Evolutionary conservation across 1,140 invertebrate genomes (phyloP), one percentile per base, ranked within the genome.

Genomic region (Leptoteleia sp.): DNA sequence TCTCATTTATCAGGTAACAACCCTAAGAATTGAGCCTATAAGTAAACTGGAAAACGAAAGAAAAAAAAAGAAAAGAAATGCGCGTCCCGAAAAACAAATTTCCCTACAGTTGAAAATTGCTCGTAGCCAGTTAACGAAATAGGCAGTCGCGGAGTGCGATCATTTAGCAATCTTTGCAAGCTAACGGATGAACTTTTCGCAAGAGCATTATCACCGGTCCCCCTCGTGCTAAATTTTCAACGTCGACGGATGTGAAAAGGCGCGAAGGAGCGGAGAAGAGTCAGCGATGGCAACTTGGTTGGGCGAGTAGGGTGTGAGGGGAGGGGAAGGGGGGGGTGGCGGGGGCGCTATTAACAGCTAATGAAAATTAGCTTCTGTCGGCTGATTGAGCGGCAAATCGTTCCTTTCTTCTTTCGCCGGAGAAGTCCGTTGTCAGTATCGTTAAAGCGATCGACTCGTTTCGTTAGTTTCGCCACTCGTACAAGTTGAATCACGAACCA

Each of bases 351-450:
- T 89, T 89, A 90, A 87, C 86, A 86, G 83, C 84, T 90, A 90
- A 89, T 89, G 88, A 90, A 90, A 90, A 90, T 90, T 90, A 89
- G 88, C 88, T 88, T 88, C 86, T 83, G 84, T 89, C 85, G 81
- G 72, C 84, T 90, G 88, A 90, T 90, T 89, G 87, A 89, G 85
- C 87, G 85, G 83, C 87, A 87, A 90, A 90, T 90, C 84, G 85
- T 86, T 88, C 87, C 87, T 87, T 88, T 88, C 87, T 88, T 87
- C 81, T 87, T 86, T 84, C 82, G 79, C 25, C 37, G 78, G 84
- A 85, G 79, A 83, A 85, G 80, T 83, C 81, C 68, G 78, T 55
- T 80, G 77, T 65, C 64, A 80, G 64, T 83, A 77, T 83, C 83
- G 82, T 86, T 85, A 81, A 86, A 85, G 81, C 80, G 76, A 83